Percentiles rank a stretch among this genome's conserved stretches.
Conservation (phyloP, 2,113 vertebrate species). For the Nycticebus coucang region DNA sequence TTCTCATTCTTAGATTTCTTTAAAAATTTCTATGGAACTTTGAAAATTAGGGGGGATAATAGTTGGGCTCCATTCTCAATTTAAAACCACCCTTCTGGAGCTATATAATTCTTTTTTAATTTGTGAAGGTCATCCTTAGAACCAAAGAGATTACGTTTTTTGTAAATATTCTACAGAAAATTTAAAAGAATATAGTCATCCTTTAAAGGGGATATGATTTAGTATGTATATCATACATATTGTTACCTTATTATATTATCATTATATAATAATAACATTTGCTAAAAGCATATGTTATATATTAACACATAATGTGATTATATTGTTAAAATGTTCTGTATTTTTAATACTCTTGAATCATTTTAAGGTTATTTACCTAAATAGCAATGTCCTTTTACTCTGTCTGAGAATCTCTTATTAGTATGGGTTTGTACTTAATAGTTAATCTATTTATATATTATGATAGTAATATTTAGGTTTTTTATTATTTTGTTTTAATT, state of each 20-base stretch:
- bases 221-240: neutral
- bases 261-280: neutral
- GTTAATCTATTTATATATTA: neutral
- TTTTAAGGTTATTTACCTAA: slow-evolving; percentile 13
- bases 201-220: neutral
- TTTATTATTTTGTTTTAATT: neutral
- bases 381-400: neutral
- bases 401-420: slow-evolving; percentile 10
- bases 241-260: neutral
- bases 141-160: neutral
- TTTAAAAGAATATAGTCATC: neutral
- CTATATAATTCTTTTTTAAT: neutral
- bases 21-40: neutral
- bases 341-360: neutral
- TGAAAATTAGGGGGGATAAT: neutral
- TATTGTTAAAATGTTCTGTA: neutral
- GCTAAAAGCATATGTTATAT: neutral
- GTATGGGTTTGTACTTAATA: neutral
- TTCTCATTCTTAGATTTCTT: neutral
- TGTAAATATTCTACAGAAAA: neutral
- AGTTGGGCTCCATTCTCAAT: neutral
- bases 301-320: neutral
- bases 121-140: neutral
- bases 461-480: neutral
- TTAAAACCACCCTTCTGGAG: neutral